These are phyloP conservation scores for Eupithecia subfuscata DNA, from an alignment of 2,888 invertebrate species.

Conservation along the genomic window DNA sequence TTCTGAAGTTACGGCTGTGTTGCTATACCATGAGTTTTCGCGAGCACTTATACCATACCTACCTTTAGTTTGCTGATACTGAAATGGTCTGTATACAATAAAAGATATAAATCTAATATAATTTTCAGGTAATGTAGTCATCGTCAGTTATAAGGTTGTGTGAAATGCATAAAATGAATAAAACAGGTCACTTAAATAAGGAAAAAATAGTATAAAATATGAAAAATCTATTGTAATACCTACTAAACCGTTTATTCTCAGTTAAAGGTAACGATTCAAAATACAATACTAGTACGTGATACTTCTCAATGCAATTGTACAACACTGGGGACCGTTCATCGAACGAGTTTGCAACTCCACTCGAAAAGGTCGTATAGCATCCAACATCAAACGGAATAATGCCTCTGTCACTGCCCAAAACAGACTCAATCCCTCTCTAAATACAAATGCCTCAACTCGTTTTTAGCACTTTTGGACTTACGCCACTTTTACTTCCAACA, in stretches of 20 bases:
- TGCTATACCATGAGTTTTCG: conserved; percentile 10
- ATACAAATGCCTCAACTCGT: conserved; percentile 58
- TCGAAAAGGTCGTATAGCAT: conserved; percentile 65
- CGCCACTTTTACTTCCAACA: conserved; percentile 51
- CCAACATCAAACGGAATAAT: conserved; percentile 52
- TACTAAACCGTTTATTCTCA: conserved; percentile 40
- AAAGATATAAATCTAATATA: background rate
- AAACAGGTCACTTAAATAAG: background rate
- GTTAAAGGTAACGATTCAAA: conserved; percentile 47
- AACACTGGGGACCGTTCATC: conserved; percentile 76
- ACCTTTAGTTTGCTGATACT: background rate
- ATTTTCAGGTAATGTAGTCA: too few species aligned
- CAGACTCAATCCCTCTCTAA: conserved; percentile 52
- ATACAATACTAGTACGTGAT: conserved; percentile 61
- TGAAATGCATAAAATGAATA: background rate
- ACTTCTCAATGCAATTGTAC: conserved; percentile 76
- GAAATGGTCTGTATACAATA: background rate
- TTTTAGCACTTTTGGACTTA: conserved; percentile 54
- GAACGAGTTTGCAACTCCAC: conserved; percentile 64
- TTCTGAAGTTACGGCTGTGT: conserved; percentile 62
- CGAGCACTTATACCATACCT: background rate
- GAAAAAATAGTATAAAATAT: background rate
- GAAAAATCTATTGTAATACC: conserved; percentile 25
- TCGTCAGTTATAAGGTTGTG: too few species aligned
- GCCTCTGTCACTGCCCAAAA: conserved; percentile 55